Conservation (phyloP, 2,888 invertebrate genomes). For the Macaria notata region DNA sequence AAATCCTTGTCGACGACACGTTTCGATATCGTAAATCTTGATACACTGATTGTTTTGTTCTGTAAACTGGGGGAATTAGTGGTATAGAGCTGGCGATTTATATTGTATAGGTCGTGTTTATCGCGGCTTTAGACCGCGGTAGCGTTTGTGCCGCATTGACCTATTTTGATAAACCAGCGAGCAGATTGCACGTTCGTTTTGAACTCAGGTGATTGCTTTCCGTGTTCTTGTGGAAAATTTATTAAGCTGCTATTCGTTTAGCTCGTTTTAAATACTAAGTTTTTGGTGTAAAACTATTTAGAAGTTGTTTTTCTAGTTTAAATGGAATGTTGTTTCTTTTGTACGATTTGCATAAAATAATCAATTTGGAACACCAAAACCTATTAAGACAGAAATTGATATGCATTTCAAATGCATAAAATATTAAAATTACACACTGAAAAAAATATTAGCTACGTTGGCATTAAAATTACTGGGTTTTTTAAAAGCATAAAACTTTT, state of each 20-base stretch:
- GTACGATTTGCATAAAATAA: too few species aligned
- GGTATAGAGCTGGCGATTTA: slow-evolving; percentile 43
- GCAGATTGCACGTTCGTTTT: slow-evolving; percentile 70
- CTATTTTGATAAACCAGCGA: slow-evolving; percentile 76
- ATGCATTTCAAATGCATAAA: too few species aligned
- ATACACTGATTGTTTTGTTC: slow-evolving; percentile 9
- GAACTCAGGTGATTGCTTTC: slow-evolving; percentile 46
- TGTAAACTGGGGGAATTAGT: slow-evolving; percentile 5
- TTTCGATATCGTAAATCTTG: background rate
- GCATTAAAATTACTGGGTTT: too few species aligned
- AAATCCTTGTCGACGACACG: background rate
- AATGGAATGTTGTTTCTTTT: too few species aligned
- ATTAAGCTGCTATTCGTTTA: slow-evolving; percentile 9
- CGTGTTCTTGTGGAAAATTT: slow-evolving; percentile 14
- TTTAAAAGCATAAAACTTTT: too few species aligned
- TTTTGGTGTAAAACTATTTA: too few species aligned
- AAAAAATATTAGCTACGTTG: too few species aligned
- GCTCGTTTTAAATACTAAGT: too few species aligned
- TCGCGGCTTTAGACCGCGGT: slow-evolving; percentile 56
- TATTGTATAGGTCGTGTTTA: slow-evolving; percentile 50
- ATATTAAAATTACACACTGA: too few species aligned
- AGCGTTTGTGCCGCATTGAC: slow-evolving; percentile 66
- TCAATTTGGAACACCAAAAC: too few species aligned
- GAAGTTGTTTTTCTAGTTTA: too few species aligned
- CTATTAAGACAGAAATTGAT: too few species aligned